Evolutionary conservation across 2,113 vertebrate species (phyloP), one percentile per base, ranked within the genome.

Genomic region (Nannospalax galili): DNA sequence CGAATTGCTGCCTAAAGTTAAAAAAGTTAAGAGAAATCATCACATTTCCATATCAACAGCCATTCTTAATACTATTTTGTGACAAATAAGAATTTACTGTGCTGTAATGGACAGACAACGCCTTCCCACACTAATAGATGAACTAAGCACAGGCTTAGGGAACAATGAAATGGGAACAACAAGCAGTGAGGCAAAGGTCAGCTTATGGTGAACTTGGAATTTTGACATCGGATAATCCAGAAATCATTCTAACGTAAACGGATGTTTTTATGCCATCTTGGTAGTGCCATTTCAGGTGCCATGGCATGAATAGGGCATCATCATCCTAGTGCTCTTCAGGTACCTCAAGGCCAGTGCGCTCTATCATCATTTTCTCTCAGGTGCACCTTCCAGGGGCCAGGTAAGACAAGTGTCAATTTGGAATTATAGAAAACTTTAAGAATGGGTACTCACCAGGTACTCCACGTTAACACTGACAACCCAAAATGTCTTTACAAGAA

Each of bases 1-100:
- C 99, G 99, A 98, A 99, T 99, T 28, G 99, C 99, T 82, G 99
- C 99, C 99, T 99, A 91, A n/a, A 92, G 97, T 95, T 72, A 89
- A 97, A 97, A 94, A 97, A 0, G 93, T 60, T 12, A 58, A 14
- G 28, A 24, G 72, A 90, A 40, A 24, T 20, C 40, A 12, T 16
- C 40, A 7, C 2, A 32, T 60, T 42, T 60, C 7, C 14, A 2
- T n/a, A 28, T 62, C 60, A 62, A 22, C 60, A 22, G 60, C 22
- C 60, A 62, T 62, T 8, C 8, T 62, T 62, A 62, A 62, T 62
- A 62, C 60, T n/a, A n/a, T n/a, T n/a, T 62, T 62, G 60, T 62
- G 16, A 28, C 7, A 65, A 64, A 67, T 67, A 67, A 28, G 48
- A 30, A 17, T 6, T 3, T 24, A 37, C 56, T 81, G 74, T 7